Evolutionary conservation across 2,113 vertebrate species (phyloP).

Genomic region (Gymnorhina tibicen): DNA sequence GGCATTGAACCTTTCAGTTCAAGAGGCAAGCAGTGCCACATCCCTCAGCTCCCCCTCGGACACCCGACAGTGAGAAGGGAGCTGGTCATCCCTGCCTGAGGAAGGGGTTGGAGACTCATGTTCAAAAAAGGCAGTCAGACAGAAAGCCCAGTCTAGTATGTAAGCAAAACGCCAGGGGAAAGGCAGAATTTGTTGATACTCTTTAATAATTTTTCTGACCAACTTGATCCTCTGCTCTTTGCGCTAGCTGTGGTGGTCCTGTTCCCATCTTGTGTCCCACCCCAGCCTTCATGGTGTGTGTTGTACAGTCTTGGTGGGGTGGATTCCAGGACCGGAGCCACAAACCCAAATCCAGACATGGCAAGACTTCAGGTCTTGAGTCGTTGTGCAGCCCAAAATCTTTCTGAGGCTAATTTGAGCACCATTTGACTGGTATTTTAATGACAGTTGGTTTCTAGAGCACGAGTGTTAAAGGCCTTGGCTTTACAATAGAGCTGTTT

Average conservation of each 20-base stretch:
- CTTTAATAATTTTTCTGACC: not conserved
- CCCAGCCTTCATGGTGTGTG: not conserved
- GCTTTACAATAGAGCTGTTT: not conserved
- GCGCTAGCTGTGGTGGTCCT: rapidly evolving
- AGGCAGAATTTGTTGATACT: not conserved
- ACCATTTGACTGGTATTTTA: not conserved
- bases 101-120: not conserved
- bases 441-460: not conserved
- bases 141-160: not conserved
- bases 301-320: not conserved
- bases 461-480: not conserved
- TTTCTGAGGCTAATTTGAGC: not conserved
- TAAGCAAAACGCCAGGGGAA: not conserved
- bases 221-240: not conserved
- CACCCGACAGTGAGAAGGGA: rapidly evolving
- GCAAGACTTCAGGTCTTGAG: not conserved
- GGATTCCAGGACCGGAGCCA: not conserved
- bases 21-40: not conserved
- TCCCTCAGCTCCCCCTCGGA: not conserved
- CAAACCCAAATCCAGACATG: not conserved
- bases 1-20: not conserved
- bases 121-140: not conserved
- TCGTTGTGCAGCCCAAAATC: not conserved
- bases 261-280: not conserved
- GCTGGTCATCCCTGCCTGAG: not conserved